phyloP scores from a whole-genome alignment of 2,888 invertebrate genomes.

The Stenodera caucasica region DNA sequence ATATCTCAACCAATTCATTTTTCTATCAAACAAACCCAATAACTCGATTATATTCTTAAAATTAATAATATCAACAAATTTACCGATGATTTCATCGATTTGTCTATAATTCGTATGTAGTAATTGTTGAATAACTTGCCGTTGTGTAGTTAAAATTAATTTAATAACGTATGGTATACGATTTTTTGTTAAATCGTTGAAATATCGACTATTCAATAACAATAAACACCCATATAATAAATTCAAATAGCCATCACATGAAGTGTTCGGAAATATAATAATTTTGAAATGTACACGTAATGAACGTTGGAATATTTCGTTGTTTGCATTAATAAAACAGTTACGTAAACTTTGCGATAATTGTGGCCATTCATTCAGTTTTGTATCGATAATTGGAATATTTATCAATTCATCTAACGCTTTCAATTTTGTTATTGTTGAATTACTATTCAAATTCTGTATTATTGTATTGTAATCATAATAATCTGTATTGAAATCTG shows the following conservation, averaged over 20 bases:
- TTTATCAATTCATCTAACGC: slow-evolving; percentile 21
- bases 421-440: slow-evolving; percentile 18
- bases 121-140: slow-evolving; percentile 20
- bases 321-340: slow-evolving; percentile 29
- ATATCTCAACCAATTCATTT: slow-evolving; percentile 33
- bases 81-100: slow-evolving; percentile 28
- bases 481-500: slow-evolving; percentile 9
- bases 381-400: slow-evolving; percentile 31
- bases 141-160: slow-evolving; percentile 28
- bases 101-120: slow-evolving; percentile 27
- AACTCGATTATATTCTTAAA: slow-evolving; percentile 26
- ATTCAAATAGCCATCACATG: slow-evolving; percentile 32
- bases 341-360: slow-evolving; percentile 31
- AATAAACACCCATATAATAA: slow-evolving; percentile 26
- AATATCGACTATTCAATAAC: slow-evolving; percentile 24
- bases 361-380: slow-evolving; percentile 30
- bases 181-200: slow-evolving; percentile 18
- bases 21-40: slow-evolving; percentile 28
- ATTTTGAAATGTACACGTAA: slow-evolving; percentile 34
- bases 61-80: slow-evolving; percentile 27
- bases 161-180: slow-evolving; percentile 22
- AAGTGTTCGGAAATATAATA: slow-evolving; percentile 26
- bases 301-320: slow-evolving; percentile 29
- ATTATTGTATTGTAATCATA: slow-evolving; percentile 19
- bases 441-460: slow-evolving; percentile 19